Evolutionary conservation across 1,140 invertebrate genomes (phyloP).

Genomic region (Prorops nasuta): DNA sequence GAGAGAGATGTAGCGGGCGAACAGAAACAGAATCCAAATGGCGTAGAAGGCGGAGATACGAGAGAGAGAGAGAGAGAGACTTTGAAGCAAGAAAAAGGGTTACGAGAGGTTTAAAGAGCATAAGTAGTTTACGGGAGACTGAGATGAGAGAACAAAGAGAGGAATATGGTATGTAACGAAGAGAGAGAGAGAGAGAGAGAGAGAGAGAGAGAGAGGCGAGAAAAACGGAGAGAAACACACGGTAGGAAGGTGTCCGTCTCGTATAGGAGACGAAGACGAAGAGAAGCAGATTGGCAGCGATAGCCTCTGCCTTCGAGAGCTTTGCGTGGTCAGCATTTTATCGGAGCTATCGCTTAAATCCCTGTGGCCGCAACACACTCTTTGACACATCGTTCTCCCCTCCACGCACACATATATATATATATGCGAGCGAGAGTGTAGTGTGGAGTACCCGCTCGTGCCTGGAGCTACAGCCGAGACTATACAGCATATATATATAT

Average conservation of each 20-base stretch:
- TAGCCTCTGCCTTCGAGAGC: conserved; percentile 17
- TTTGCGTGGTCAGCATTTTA: conserved; percentile 33
- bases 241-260: no score
- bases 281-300: conserved; percentile 32
- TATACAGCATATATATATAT: no score
- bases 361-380: conserved; percentile 5
- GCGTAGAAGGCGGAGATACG: conserved; percentile 2
- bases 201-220: no score
- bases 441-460: no score
- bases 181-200: no score
- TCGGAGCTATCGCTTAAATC: conserved; percentile 32
- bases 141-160: no score
- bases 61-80: conserved; percentile 3
- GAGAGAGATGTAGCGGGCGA: conserved; percentile 9
- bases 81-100: no score
- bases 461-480: no score
- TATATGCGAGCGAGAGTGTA: neutral
- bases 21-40: conserved; percentile 13
- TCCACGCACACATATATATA: neutral
- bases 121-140: no score
- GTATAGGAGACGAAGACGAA: conserved; percentile 20
- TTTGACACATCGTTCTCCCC: neutral
- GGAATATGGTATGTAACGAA: no score
- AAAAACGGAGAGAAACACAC: no score
- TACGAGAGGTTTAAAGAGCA: no score